Conservation (phyloP, 2,797 vertebrate species). For the Crypturellus tataupa region DNA sequence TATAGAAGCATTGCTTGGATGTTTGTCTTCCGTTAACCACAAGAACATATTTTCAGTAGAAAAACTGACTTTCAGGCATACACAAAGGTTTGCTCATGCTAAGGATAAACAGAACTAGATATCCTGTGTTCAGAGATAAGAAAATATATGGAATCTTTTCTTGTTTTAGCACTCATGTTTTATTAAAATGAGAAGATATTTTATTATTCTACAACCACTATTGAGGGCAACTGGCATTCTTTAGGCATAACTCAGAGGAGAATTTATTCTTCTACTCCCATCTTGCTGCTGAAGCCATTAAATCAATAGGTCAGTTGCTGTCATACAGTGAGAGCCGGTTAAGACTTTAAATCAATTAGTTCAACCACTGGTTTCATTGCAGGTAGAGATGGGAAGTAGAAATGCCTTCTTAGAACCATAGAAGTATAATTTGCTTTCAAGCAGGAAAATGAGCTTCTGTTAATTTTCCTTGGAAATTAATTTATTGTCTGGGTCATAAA, state of each 20-base stretch:
- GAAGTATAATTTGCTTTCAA: neutral
- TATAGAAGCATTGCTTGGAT: conserved; percentile 24
- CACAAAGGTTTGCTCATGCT: conserved; percentile 34
- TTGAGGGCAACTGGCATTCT: neutral
- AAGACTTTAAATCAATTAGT: conserved; percentile 20
- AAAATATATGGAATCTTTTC: conserved; percentile 25
- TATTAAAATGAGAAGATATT: neutral
- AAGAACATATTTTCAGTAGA: conserved; percentile 47
- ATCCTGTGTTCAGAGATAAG: conserved; percentile 39
- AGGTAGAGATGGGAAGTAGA: neutral
- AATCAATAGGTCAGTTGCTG: neutral
- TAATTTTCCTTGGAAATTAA: conserved; percentile 1
- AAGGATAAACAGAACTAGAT: conserved; percentile 67
- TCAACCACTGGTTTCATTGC: neutral
- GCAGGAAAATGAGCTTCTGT: neutral
- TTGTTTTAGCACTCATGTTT: conserved; percentile 27
- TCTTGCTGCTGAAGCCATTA: neutral
- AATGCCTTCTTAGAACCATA: neutral
- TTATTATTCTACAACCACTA: conserved; percentile 2
- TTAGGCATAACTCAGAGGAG: neutral
- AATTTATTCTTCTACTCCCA: neutral
- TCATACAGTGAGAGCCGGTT: neutral
- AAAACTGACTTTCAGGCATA: conserved; percentile 2
- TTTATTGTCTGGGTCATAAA: conserved; percentile 1
- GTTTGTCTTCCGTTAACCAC: conserved; percentile 55